These are phyloP conservation scores for Pteropus rufus DNA, from an alignment of 2,797 vertebrate genomes.

Conservation along the genomic window DNA sequence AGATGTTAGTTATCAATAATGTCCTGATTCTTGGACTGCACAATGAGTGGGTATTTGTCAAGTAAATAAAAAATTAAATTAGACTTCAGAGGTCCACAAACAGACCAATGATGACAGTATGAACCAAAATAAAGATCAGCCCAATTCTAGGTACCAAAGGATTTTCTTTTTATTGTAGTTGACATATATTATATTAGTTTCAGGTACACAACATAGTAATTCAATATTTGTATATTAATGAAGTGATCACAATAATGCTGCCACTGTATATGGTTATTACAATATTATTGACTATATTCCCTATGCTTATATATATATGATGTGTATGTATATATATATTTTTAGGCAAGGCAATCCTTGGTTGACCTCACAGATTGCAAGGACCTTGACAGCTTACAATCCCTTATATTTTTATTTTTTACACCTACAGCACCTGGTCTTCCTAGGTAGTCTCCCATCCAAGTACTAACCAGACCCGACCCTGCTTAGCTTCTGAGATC, in stretches of 20 bases:
- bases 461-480: no score
- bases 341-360: no score
- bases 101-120: neutral
- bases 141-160: neutral
- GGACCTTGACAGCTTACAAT: no score
- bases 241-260: neutral
- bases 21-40: neutral
- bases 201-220: neutral
- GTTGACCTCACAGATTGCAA: no score
- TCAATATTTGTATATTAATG: neutral
- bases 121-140: neutral
- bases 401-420: no score
- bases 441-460: no score
- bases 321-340: no score
- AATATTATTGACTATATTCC: neutral
- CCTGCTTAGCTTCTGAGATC: no score
- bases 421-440: no score
- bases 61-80: constrained; percentile 16
- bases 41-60: neutral
- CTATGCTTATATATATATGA: no score
- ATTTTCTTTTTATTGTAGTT: neutral
- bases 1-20: neutral
- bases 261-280: neutral
- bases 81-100: neutral
- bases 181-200: neutral